Base-by-base conservation (phyloP, 1,140 invertebrate species). In the Drosophila mojavensis region DNA sequence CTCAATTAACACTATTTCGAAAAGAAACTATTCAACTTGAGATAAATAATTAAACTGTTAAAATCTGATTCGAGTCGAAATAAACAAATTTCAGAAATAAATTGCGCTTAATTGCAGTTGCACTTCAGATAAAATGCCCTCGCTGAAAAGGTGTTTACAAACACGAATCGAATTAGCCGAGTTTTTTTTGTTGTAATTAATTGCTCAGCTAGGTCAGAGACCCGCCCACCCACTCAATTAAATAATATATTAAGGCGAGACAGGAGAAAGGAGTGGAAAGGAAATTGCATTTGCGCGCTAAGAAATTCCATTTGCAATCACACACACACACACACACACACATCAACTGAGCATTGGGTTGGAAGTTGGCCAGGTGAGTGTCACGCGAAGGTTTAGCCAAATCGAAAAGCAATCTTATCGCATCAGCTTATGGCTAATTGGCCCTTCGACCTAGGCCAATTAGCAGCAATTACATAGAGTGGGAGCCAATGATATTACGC, bases 371-470 rank as follows among this genome's bases (percentile, higher is more conserved):
- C 63, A 43, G 13, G 56, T 45, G 33, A 41, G 36, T 74, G 48
- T 59, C 77, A 79, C 77, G 77, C 65, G 76, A 75, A 54, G 64
- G 51, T 47, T 67, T 61, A 11, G 48, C 56, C 41, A 55, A 17
- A 59, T 39, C 47, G 33, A 9, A 69, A 77, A 60, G 64, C 69
- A 83, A 80, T 80, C 65, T 30, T 60, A 59, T 59, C 45, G 15
- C 78, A 78, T 66, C 68, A 75, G 51, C 50, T 54, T 50, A 62
- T 51, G 55, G 39, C 64, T 81, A 85, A 85, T 85, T 85, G 82
- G 78, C 79, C 82, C 83, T 86, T 86, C 73, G 67, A 76, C 82
- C 82, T 80, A 48, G 45, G 51, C 13, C 78, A 86, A 85, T 85
- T 85, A 81, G 67, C 66, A 63, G 63, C 78, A 78, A 75, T 81